phyloP scores from a whole-genome alignment of 1,140 invertebrate genomes.

The Orussus abietinus region DNA sequence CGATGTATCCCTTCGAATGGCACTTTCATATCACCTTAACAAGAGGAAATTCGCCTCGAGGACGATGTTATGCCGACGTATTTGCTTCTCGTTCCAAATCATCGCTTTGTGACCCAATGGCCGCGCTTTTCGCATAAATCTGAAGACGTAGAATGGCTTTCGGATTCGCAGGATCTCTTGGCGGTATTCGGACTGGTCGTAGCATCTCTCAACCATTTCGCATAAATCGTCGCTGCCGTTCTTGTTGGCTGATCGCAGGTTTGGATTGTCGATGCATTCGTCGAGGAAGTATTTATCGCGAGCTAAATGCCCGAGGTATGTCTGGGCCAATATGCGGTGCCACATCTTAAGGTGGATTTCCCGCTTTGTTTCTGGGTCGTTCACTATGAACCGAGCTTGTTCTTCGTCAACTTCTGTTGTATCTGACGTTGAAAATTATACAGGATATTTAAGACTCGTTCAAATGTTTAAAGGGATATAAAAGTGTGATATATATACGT shows the following conservation, averaged over 20 bases:
- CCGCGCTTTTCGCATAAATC: constrained; percentile 3
- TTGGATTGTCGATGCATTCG: constrained; percentile 14
- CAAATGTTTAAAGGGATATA: no score
- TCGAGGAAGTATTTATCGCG: constrained; percentile 32
- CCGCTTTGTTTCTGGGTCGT: constrained; percentile 21
- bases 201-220: neutral
- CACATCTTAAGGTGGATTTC: constrained; percentile 16
- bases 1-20: no score
- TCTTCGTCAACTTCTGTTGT: constrained; percentile 34
- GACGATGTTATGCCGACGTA: constrained; percentile 20
- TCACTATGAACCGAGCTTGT: constrained; percentile 30
- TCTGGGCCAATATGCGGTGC: constrained; percentile 15
- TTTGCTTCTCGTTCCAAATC: constrained; percentile 16
- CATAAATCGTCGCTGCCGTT: constrained; percentile 13
- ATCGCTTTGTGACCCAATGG: constrained; percentile 10
- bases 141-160: constrained; percentile 27
- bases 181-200: constrained; percentile 9
- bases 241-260: constrained; percentile 21
- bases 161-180: constrained; percentile 28
- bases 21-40: no score
- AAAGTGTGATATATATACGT: no score
- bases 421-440: no score
- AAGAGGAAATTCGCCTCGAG: constrained; percentile 29
- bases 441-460: no score
- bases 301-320: constrained; percentile 23